Base-by-base conservation (phyloP, 1,140 invertebrate species). In the Phymorhynchus buccinoides region DNA sequence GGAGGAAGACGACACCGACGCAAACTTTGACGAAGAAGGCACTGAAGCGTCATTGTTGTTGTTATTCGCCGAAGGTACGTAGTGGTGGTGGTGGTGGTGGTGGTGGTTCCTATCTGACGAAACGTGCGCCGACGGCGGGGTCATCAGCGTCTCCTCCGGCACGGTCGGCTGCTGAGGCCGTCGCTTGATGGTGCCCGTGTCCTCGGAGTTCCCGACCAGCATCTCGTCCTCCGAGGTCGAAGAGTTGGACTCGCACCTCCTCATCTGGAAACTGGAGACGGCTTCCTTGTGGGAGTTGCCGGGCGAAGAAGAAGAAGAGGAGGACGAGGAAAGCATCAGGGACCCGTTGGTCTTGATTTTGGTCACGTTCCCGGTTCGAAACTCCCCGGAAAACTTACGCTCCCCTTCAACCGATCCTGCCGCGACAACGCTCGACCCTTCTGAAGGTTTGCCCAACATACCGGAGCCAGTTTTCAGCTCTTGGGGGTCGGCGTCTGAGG, bases 191-290 rank as follows among this genome's bases (percentile, higher is more conserved):
- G 90, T 97, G 93, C 94, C 96, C 94, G 89, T 91, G 83, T 91
- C 92, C 83, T 91, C 90, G 0, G 90, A 91, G 27, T 89, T 90
- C 30, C 97, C 96, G 35, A 96, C 94, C 1, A 97, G 96, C 80
- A 89, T 98, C 91, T 62, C 97, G 97, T 52, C 97, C 96, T 93
- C 98, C 96, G 18, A 97, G 97, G 93, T 97, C 97, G 86, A 98
- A 96, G 91, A 97, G 96, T 93, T 91, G 71, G 92, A 93, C 62
- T 89, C 89, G 86, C 86, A 87, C 78, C 89, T 86, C 41, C 88
- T 78, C 85, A 89, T 88, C 77, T 91, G 90, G 71, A 88, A 91
- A 71, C 88, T 88, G 52, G 87, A 87, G 7, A 80, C 66, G 16
- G 81, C 73, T 7, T 92, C 92, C 79, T 92, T 92, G 78, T 92